Conservation (phyloP, 2,797 vertebrate genomes). For the Euphonia xanthogaster region DNA sequence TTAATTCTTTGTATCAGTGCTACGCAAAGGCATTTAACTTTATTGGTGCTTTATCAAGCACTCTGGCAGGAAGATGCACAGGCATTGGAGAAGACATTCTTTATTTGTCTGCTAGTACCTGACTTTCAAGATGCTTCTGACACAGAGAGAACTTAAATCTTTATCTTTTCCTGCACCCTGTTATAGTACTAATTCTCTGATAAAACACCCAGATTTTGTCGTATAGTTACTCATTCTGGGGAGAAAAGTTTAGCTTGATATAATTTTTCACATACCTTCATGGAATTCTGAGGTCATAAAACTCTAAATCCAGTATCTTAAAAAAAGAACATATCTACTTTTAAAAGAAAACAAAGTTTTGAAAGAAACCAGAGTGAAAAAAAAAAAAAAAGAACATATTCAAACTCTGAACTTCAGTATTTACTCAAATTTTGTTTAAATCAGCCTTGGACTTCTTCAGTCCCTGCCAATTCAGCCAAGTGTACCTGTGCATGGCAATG, state of each 20-base stretch:
- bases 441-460: not conserved
- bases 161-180: not conserved
- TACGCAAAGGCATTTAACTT: conserved; percentile 28
- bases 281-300: not conserved
- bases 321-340: not conserved
- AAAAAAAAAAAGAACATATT: accelerated
- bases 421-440: not conserved
- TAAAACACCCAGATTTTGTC: not conserved
- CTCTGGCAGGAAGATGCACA: not conserved
- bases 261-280: not conserved
- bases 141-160: not conserved
- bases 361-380: not conserved
- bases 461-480: not conserved
- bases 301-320: not conserved
- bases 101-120: not conserved
- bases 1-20: not conserved
- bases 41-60: conserved; percentile 45
- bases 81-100: not conserved
- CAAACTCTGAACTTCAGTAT: not conserved
- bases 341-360: not conserved
- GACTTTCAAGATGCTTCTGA: not conserved
- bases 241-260: not conserved
- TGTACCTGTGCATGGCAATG: not conserved
- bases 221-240: not conserved
- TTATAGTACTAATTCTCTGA: not conserved